Percentiles rank a stretch among this genome's conserved stretches.
Evolutionary conservation across 1,140 invertebrate genomes (phyloP).

Genomic region (Psix sp.): DNA sequence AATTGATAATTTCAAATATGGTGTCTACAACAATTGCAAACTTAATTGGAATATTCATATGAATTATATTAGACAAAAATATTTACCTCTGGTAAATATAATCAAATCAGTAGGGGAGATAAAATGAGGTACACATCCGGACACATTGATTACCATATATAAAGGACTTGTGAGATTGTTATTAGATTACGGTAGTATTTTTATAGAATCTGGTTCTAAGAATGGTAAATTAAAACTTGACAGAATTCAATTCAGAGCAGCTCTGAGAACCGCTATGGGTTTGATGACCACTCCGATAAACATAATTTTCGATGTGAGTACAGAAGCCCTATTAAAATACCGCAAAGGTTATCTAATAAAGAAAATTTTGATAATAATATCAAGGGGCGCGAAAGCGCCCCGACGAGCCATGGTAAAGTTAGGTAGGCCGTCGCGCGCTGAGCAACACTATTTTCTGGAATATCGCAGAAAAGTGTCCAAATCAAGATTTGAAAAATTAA

Average conservation of each 20-base stretch:
- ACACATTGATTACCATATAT: not conserved
- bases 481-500: too few relatives aligned
- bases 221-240: slow-evolving; percentile 1
- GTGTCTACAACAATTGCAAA: too few relatives aligned
- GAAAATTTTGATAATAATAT: too few relatives aligned
- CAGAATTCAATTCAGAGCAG: not conserved
- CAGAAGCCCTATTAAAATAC: slow-evolving; percentile 7
- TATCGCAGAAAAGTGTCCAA: too few relatives aligned
- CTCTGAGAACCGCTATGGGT: slow-evolving; percentile 18
- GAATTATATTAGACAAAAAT: too few relatives aligned
- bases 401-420: too few relatives aligned
- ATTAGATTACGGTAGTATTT: slow-evolving; percentile 3
- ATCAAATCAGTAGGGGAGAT: not conserved
- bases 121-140: not conserved
- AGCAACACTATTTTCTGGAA: too few relatives aligned
- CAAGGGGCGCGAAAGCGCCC: too few relatives aligned
- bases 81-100: not conserved
- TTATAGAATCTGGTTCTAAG: not conserved
- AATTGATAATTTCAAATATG: too few relatives aligned
- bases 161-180: not conserved
- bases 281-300: slow-evolving; percentile 27
- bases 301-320: slow-evolving; percentile 19
- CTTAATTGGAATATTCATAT: too few relatives aligned
- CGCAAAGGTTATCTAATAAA: slow-evolving; percentile 8
- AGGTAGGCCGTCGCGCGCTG: too few relatives aligned